Conservation (phyloP, 2,888 invertebrate genomes). For the Epistrophella euchroma region DNA sequence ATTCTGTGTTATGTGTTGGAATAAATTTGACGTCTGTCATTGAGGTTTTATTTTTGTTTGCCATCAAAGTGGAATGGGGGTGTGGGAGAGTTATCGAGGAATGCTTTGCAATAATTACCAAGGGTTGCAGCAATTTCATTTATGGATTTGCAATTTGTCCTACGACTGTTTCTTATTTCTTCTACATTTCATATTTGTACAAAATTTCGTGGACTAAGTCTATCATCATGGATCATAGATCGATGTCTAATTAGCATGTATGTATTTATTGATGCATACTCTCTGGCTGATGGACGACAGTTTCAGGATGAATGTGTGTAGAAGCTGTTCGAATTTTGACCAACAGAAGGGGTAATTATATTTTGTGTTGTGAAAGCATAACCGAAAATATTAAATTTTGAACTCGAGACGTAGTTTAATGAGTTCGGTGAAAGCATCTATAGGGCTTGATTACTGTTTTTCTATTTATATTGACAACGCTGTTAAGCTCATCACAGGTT, state of each 20-base stretch:
- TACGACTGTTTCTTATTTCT: constrained; percentile 17
- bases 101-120: constrained; percentile 54
- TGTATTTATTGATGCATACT: constrained; percentile 27
- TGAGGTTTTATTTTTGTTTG: constrained; percentile 39
- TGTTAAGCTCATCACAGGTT: neutral
- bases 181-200: neutral
- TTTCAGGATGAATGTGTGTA: neutral
- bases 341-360: constrained; percentile 44
- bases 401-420: neutral
- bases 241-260: constrained; percentile 62
- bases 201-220: constrained; percentile 35
- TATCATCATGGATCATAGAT: constrained; percentile 58
- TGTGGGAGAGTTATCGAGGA: neutral
- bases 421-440: neutral
- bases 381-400: neutral
- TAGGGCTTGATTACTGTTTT: neutral
- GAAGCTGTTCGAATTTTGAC: neutral
- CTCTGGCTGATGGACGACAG: constrained; percentile 41
- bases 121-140: constrained; percentile 27
- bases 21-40: constrained; percentile 73
- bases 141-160: constrained; percentile 60
- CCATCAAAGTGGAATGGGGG: neutral
- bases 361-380: neutral
- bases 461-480: neutral
- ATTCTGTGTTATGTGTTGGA: constrained; percentile 26